phyloP scores from a whole-genome alignment of 2,888 invertebrate genomes.

The Sarcophaga rosellei region DNA sequence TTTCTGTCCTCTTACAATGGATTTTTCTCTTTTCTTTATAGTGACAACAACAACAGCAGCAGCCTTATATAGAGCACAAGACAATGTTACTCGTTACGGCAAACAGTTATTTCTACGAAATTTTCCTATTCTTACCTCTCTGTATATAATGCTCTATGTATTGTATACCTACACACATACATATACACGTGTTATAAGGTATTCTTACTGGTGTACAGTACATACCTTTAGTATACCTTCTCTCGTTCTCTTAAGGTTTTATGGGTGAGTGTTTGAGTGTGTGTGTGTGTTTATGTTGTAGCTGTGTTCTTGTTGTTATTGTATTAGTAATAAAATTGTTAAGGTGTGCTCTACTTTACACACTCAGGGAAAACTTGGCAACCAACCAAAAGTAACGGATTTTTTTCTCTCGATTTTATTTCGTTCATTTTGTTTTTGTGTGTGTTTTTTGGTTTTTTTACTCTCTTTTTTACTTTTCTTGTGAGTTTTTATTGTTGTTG shows the following conservation, averaged over 20 bases:
- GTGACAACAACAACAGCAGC: background rate
- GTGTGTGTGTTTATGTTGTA: conserved; percentile 48
- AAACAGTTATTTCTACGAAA: background rate
- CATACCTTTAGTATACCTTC: conserved; percentile 46
- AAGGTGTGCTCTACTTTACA: conserved; percentile 75
- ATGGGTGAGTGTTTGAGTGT: conserved; percentile 46
- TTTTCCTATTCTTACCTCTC: conserved; percentile 56
- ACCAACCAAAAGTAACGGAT: conserved; percentile 79
- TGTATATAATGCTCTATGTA: conserved; percentile 35
- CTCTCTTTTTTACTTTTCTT: conserved; percentile 28
- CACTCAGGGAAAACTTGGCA: conserved; percentile 76
- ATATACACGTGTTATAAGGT: background rate
- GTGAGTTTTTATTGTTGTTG: background rate
- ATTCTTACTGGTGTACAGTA: background rate
- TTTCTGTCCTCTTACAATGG: background rate
- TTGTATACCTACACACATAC: background rate
- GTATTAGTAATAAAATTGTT: conserved; percentile 68
- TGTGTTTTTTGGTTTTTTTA: conserved; percentile 33
- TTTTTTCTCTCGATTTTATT: conserved; percentile 54
- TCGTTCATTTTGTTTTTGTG: conserved; percentile 58
- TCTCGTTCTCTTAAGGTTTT: conserved; percentile 65
- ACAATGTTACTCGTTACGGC: conserved; percentile 23
- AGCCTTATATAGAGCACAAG: background rate
- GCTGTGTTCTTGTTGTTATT: no score
- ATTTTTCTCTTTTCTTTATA: background rate